These are phyloP conservation scores for Crotalus viridis DNA, from an alignment of 2,113 vertebrate species.

Conservation along the genomic window DNA sequence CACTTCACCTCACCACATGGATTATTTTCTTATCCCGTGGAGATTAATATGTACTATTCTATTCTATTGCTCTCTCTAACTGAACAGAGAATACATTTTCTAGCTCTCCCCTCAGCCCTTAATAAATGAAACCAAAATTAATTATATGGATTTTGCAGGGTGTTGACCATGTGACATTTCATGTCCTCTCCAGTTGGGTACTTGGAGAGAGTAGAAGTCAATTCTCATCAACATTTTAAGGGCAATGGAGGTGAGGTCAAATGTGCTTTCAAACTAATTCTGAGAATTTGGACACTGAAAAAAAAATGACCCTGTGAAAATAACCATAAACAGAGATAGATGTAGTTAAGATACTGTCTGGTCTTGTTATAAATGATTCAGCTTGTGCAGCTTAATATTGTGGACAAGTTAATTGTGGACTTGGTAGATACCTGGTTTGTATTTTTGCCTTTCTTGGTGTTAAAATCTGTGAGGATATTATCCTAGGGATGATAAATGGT, in stretches of 20 bases:
- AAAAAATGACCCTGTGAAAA: neutral
- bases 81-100: neutral
- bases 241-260: neutral
- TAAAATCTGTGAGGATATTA: neutral
- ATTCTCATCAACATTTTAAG: neutral
- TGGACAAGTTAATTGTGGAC: neutral
- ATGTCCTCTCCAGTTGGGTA: neutral
- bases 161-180: neutral
- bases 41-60: neutral
- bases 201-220: neutral
- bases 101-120: neutral
- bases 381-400: neutral
- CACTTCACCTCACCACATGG: neutral
- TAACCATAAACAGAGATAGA: neutral
- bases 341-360: neutral
- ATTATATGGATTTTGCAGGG: neutral
- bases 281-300: neutral
- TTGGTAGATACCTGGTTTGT: neutral
- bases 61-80: neutral
- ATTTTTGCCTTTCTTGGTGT: neutral
- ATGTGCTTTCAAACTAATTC: neutral
- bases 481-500: neutral
- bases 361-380: neutral
- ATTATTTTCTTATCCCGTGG: neutral
- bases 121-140: neutral